phyloP scores from a whole-genome alignment of 2,888 invertebrate genomes.

The Hypercompe scribonia region DNA sequence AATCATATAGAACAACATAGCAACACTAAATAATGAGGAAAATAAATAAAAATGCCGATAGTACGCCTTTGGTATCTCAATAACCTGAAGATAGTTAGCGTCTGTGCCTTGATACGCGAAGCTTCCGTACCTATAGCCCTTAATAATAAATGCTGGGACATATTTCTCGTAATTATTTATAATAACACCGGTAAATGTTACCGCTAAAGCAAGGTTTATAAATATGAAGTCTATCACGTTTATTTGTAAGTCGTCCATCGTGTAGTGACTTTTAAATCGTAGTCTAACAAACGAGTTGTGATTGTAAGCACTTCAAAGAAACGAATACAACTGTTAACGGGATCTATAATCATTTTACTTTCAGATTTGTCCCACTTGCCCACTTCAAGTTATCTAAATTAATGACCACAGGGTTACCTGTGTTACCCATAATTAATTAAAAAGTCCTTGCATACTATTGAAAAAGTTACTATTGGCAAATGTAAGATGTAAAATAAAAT shows the following conservation, averaged over 20 bases:
- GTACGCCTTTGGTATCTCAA: slow-evolving; percentile 92
- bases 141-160: slow-evolving; percentile 88
- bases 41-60: slow-evolving; percentile 93
- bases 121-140: slow-evolving; percentile 91
- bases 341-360: slow-evolving; percentile 48
- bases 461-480: background rate
- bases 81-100: slow-evolving; percentile 74
- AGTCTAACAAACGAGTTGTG: slow-evolving; percentile 26
- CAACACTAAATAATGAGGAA: slow-evolving; percentile 87
- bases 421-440: background rate
- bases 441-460: background rate
- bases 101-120: slow-evolving; percentile 86
- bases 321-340: slow-evolving; percentile 53
- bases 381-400: background rate
- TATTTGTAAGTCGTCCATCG: slow-evolving; percentile 54
- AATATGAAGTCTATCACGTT: slow-evolving; percentile 81
- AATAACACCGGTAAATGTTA: slow-evolving; percentile 87
- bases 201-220: slow-evolving; percentile 73
- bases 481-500: background rate
- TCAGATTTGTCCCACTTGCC: slow-evolving; percentile 33
- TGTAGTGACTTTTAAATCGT: slow-evolving; percentile 18
- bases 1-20: slow-evolving; percentile 80
- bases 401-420: background rate
- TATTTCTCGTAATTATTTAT: slow-evolving; percentile 89
- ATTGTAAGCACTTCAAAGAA: slow-evolving; percentile 34